These are phyloP conservation scores for Clavelina lepadiformis DNA, from an alignment of 23 tunicate species.

Conservation along the genomic window DNA sequence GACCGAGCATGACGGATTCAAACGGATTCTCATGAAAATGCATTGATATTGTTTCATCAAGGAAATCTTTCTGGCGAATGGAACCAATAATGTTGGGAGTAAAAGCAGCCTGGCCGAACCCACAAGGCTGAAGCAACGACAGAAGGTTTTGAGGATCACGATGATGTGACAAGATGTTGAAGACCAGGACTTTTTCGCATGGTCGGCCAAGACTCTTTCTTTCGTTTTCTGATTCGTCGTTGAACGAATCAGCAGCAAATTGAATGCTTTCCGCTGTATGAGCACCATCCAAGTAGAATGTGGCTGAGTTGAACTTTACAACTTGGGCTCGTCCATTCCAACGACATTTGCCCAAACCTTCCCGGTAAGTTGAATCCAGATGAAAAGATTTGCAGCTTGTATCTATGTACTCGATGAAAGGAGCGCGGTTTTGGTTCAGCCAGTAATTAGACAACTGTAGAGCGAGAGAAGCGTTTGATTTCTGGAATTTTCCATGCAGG, in stretches of 20 bases:
- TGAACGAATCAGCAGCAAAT: conserved; percentile 56
- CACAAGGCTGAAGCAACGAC: conserved; percentile 19
- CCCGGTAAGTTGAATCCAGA: neutral
- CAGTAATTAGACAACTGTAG: conserved; percentile 32
- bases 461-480: conserved; percentile 60
- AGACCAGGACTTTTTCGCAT: conserved; percentile 39
- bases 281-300: conserved; percentile 71
- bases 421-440: conserved; percentile 30
- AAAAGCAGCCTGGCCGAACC: conserved; percentile 24
- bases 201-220: neutral
- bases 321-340: conserved; percentile 72
- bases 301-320: conserved; percentile 33
- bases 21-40: no score
- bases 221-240: conserved; percentile 22
- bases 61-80: no score
- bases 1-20: no score
- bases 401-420: no score
- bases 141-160: conserved; percentile 28
- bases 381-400: neutral
- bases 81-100: conserved; percentile 38
- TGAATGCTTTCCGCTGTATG: conserved; percentile 53
- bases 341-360: conserved; percentile 21
- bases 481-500: conserved; percentile 52
- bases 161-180: conserved; percentile 29
- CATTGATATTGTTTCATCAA: no score